Evolutionary conservation across 2,888 invertebrate genomes (phyloP), one percentile per base, ranked within the genome.

Genomic region (Pristionchus entomophagus): DNA sequence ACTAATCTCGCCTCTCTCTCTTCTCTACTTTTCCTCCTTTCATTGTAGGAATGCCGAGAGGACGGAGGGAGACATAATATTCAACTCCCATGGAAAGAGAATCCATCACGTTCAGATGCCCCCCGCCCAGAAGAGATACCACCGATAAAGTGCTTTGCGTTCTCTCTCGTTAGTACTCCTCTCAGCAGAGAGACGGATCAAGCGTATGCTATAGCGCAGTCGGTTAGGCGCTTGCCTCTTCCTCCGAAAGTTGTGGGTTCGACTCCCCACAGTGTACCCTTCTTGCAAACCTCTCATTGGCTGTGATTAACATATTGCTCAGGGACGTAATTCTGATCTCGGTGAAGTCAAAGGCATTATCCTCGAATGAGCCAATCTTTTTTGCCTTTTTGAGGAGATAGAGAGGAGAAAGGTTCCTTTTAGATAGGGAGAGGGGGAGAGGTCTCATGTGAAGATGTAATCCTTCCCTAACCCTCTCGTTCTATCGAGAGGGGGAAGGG

Each of bases 81-180:
- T 90, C 88, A 88, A 88, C 53, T 88, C 87, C 14, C 88, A 89
- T 3, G 88, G 89, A n/a, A 53, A 17, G 45, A 73, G 89, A 83
- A 88, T 90, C 14, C 88, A 90, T 78, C 90, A 90, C 62, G 86
- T 90, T 8, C 89, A 90, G 59, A 78, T 65, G 73, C 85, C 85
- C 26, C 65, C 62, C 8, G 29, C 38, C 19, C 49, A 84, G 32
- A 62, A 65, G n/a, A 56, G 59, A 56, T 84, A 62, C 65, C 83
- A 45, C 49, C 41, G 83, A 84, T 84, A 84, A 65, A 84, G 22
- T 1, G 32, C 10, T 19, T 38, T 14, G n/a, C n/a, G n/a, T n/a
- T 12, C 51, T 80, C 51, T 51, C 22, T 1, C 51, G 32, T 14
- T 49, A 38, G n/a, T 29, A 14, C 56, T 38, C 38, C 59, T 59